Conservation (phyloP, 2,888 invertebrate genomes). For the Ceramica pisi region DNA sequence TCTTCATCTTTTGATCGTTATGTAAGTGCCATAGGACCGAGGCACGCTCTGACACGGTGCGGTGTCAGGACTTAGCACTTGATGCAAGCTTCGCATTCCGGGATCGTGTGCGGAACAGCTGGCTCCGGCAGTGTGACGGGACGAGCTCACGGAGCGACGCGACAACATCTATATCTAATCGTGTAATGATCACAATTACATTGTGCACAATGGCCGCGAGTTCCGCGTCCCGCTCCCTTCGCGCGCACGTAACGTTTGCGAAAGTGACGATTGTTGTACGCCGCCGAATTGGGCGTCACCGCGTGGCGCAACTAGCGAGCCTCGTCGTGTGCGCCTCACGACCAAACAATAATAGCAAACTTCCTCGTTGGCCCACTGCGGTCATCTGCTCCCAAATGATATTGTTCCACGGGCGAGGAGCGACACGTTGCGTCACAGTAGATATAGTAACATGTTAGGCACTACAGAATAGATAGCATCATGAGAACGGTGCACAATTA, state of each 20-base stretch:
- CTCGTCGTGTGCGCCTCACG: constrained; percentile 61
- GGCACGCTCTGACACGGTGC: neutral
- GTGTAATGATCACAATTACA: constrained; percentile 52
- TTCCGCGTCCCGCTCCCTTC: constrained; percentile 46
- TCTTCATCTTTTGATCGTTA: constrained; percentile 24
- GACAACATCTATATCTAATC: constrained; percentile 18
- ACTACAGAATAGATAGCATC: constrained; percentile 54
- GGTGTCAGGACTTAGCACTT: too few relatives aligned
- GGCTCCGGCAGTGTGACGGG: neutral
- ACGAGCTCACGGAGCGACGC: neutral
- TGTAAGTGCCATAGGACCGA: neutral
- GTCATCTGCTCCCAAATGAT: neutral
- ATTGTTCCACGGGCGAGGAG: constrained; percentile 1
- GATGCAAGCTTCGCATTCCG: neutral
- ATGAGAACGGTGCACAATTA: constrained; percentile 18
- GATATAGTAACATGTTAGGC: neutral
- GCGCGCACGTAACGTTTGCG: constrained; percentile 61
- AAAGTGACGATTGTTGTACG: constrained; percentile 57
- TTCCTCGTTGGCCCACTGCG: constrained; percentile 34
- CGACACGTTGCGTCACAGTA: neutral
- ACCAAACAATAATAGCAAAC: constrained; percentile 8
- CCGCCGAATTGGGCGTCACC: constrained; percentile 63
- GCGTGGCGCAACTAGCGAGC: constrained; percentile 63
- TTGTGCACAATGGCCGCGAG: constrained; percentile 42
- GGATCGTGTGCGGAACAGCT: constrained; percentile 8